Percentiles rank a stretch among this genome's conserved stretches.
These are phyloP conservation scores for Iphiclides podalirius DNA, from an alignment of 2,888 invertebrate species.

Conservation along the genomic window DNA sequence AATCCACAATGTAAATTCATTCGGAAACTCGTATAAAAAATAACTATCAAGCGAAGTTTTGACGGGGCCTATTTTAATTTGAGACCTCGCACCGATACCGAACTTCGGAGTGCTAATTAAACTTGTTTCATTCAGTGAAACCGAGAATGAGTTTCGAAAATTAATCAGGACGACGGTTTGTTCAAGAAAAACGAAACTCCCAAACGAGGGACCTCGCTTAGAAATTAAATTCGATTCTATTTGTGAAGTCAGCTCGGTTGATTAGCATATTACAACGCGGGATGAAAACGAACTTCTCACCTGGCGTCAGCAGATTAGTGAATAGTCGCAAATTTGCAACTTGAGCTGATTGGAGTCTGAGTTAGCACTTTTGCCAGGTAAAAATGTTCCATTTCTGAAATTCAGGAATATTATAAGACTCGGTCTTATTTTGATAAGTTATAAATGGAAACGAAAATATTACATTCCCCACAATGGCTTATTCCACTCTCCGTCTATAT, in stretches of 20 bases:
- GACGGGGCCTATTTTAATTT: slow-evolving; percentile 41
- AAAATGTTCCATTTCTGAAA: slow-evolving; percentile 1
- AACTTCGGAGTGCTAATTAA: slow-evolving; percentile 66
- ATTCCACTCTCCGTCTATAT: no score
- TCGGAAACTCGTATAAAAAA: slow-evolving; percentile 5
- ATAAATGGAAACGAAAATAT: no score
- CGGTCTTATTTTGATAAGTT: no score
- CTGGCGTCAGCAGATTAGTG: slow-evolving; percentile 34
- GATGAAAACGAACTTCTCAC: slow-evolving; percentile 55
- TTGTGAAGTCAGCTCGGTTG: slow-evolving; percentile 49
- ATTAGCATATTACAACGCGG: slow-evolving; percentile 70
- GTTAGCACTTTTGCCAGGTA: slow-evolving; percentile 14
- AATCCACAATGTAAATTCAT: slow-evolving; percentile 2
- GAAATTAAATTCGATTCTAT: slow-evolving; percentile 71
- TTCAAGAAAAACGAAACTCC: slow-evolving; percentile 60
- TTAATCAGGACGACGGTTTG: slow-evolving; percentile 57
- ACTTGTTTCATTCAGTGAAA: slow-evolving; percentile 70
- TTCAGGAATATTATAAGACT: no score
- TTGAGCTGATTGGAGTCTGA: slow-evolving; percentile 15
- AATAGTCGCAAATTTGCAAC: slow-evolving; percentile 21
- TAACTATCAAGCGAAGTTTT: slow-evolving; percentile 26
- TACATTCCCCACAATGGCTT: no score
- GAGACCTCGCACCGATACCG: slow-evolving; percentile 43
- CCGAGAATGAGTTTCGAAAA: slow-evolving; percentile 66
- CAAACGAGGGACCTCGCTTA: slow-evolving; percentile 50